Base-by-base conservation (phyloP, 2,888 invertebrate species). In the Agrotis ipsilon region DNA sequence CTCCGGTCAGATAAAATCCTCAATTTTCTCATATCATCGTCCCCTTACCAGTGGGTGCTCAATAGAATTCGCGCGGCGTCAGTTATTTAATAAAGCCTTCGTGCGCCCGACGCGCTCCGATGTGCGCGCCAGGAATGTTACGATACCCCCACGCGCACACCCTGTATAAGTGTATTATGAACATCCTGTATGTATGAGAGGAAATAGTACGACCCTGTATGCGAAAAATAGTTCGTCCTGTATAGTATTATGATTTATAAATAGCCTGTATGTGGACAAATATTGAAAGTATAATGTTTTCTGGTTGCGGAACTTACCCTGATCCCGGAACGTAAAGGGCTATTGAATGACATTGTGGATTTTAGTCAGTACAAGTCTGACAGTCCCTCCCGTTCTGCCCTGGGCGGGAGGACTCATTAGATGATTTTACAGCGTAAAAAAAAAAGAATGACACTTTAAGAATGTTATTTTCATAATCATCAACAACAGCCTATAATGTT, bases 31-130 rank as follows among this genome's bases (percentile, higher is more conserved):
- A 19, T 3, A 32, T 66, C 61, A 68, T 60, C 24, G 48, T 19
- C 3, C 74, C 43, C 61, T 1, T 9, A 70, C 18, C 52, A 39
- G 45, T 69, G 63, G 68, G 46, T 60, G 58, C 64, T 75, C 72
- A 65, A 72, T 75, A 76, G 83, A 83, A 78, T 80, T 78, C 76
- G 62, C 72, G 24, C 58, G 67, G 60, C 79, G 81, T 68, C 73
- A 85, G 82, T 75, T 85, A 86, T 86, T 86, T 86, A 86, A 86
- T 86, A 86, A 84, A 81, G 78, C 16, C 68, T 60, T 49, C 19
- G 16, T 39, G 54, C 65, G 72, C 60, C 45, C 43, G 65, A 78
- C 78, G 75, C 64, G 64, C 24, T 11, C 39, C 78, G 3, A 60
- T 68, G 63, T 65, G 68, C 74, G 51, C 64, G 9, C 39, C 14